Evolutionary conservation across 2,113 vertebrate species (phyloP).

Genomic region (Macroglossus sobrinus): DNA sequence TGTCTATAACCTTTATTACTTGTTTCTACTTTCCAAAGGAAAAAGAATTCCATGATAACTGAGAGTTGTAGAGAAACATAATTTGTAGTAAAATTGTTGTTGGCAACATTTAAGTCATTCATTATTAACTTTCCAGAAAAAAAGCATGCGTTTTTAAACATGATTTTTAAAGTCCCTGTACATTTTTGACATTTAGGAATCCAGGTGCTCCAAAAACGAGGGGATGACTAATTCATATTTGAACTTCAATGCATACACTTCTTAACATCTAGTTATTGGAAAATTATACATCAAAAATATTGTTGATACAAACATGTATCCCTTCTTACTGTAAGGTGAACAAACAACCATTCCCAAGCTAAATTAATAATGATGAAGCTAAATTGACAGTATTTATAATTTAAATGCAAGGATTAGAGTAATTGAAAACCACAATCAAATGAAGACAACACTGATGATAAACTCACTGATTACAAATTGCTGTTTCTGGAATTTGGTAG

Average conservation of each 20-base stretch:
- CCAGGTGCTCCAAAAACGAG: constrained; percentile 11
- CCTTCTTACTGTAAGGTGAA: constrained; percentile 43
- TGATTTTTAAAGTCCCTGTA: not conserved
- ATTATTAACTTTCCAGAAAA: not conserved
- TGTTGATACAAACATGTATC: constrained; percentile 56
- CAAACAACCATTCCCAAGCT: constrained; percentile 50
- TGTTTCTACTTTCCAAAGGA: not conserved
- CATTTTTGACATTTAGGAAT: constrained; percentile 27
- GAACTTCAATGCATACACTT: not conserved
- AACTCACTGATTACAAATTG: constrained; percentile 68
- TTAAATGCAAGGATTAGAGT: constrained; percentile 63
- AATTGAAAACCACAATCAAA: constrained; percentile 63
- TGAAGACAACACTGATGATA: constrained; percentile 57
- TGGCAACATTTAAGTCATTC: not conserved
- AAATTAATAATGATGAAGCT: constrained; percentile 63
- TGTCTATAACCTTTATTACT: not conserved
- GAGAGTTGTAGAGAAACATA: not conserved
- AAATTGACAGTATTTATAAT: constrained; percentile 68
- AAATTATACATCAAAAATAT: constrained; percentile 58
- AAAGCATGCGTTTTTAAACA: not conserved
- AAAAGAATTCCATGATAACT: not conserved
- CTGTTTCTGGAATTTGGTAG: constrained; percentile 45
- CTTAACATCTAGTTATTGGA: constrained; percentile 48
- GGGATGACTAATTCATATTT: constrained; percentile 20
- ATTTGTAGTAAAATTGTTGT: not conserved